A percentile compares a stretch with the other conserved stretches of the same genome.
These are phyloP conservation scores for Epirrhoe tristata DNA, from an alignment of 2,888 invertebrate species.

Conservation along the genomic window DNA sequence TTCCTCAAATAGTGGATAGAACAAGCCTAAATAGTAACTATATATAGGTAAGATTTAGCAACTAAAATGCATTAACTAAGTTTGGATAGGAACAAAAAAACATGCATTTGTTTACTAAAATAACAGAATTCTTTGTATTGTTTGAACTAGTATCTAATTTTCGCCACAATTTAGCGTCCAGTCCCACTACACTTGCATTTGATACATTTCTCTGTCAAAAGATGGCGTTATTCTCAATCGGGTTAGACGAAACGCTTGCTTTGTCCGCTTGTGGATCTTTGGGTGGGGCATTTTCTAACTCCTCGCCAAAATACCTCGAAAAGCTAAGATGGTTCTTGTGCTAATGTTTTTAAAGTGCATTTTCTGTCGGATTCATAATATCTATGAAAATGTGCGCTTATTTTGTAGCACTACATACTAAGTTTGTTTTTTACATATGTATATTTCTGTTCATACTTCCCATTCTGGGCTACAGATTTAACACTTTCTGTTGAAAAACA, in stretches of 20 bases:
- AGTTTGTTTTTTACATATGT: not conserved
- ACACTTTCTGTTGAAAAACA: too few species aligned
- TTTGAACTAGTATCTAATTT: not conserved
- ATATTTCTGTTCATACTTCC: not conserved
- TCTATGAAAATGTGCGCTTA: too few species aligned
- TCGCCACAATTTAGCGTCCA: constrained; percentile 1
- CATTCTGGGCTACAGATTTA: not conserved
- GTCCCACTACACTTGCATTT: constrained; percentile 1
- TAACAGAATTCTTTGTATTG: too few species aligned
- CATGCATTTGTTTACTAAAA: too few species aligned
- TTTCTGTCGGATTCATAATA: not conserved
- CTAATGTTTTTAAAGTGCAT: not conserved
- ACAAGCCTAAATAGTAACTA: too few species aligned
- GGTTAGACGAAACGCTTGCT: not conserved
- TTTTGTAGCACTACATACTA: too few species aligned
- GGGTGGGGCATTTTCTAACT: not conserved
- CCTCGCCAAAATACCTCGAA: not conserved
- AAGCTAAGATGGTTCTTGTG: not conserved
- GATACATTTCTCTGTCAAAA: not conserved
- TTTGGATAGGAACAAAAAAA: too few species aligned
- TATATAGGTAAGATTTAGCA: too few species aligned
- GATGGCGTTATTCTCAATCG: constrained; percentile 1
- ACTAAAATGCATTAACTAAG: too few species aligned
- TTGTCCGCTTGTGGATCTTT: constrained; percentile 1
- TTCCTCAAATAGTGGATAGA: too few species aligned